Conservation (phyloP, 2,797 vertebrate genomes). For the Periparus ater region DNA sequence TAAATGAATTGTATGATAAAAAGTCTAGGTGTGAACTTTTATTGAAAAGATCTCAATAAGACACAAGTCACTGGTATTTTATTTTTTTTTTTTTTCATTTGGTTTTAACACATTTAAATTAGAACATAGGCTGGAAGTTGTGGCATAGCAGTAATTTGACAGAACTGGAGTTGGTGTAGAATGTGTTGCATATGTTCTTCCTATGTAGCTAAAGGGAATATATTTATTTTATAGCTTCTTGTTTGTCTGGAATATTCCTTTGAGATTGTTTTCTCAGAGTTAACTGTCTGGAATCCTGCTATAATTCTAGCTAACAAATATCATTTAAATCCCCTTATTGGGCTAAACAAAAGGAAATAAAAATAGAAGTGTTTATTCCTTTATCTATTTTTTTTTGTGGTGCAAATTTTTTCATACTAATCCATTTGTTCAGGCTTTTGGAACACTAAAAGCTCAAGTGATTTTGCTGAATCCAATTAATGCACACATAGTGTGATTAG, state of each 20-base stretch:
- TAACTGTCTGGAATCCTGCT: neutral
- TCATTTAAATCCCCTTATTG: neutral
- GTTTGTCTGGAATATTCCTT: neutral
- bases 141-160: neutral
- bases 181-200: neutral
- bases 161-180: neutral
- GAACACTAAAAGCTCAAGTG: neutral
- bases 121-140: neutral
- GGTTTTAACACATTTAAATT: neutral
- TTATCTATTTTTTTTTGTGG: neutral
- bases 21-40: neutral
- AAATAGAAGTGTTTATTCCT: neutral
- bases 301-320: neutral
- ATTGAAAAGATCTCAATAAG: neutral
- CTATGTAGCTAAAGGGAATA: neutral
- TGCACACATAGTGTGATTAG: neutral
- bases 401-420: neutral
- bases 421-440: constrained; percentile 11
- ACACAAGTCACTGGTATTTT: neutral
- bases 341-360: neutral
- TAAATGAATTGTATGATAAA: neutral
- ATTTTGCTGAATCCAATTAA: constrained; percentile 22
- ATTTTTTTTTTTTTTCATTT: neutral
- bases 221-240: neutral
- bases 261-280: neutral